phyloP scores from a whole-genome alignment of 2,113 vertebrate species.

The Dicrurus megarhynchus region DNA sequence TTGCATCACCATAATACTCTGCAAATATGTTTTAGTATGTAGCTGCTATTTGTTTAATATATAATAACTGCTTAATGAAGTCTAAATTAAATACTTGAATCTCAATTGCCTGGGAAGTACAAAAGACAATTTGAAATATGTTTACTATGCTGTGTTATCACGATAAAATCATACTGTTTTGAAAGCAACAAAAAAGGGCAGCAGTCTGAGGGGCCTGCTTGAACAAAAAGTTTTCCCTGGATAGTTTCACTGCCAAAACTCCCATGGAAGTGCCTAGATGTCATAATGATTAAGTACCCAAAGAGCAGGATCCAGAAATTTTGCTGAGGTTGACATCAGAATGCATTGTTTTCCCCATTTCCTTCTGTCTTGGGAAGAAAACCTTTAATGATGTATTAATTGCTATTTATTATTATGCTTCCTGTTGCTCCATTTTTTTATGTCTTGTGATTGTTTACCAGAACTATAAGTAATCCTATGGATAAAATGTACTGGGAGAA shows the following conservation, averaged over 20 bases:
- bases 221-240: background rate
- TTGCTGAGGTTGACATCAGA: constrained; percentile 58
- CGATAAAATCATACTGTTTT: background rate
- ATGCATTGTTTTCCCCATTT: constrained; percentile 27
- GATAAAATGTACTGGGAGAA: background rate
- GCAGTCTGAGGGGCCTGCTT: background rate
- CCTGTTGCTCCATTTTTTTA: background rate
- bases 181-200: background rate
- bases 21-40: constrained; percentile 53
- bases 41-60: constrained; percentile 55
- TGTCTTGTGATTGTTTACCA: background rate
- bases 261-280: background rate
- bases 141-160: background rate
- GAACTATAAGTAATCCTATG: background rate
- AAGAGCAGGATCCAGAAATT: constrained; percentile 35
- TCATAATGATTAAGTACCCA: constrained; percentile 38
- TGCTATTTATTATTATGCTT: constrained; percentile 42
- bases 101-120: background rate
- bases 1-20: background rate
- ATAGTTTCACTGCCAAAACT: background rate
- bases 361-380: constrained; percentile 23
- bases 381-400: constrained; percentile 58
- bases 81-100: constrained; percentile 53
- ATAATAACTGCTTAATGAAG: constrained; percentile 50
- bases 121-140: background rate